Conservation (phyloP, 2,888 invertebrate species). For the Ophion ellenae region DNA sequence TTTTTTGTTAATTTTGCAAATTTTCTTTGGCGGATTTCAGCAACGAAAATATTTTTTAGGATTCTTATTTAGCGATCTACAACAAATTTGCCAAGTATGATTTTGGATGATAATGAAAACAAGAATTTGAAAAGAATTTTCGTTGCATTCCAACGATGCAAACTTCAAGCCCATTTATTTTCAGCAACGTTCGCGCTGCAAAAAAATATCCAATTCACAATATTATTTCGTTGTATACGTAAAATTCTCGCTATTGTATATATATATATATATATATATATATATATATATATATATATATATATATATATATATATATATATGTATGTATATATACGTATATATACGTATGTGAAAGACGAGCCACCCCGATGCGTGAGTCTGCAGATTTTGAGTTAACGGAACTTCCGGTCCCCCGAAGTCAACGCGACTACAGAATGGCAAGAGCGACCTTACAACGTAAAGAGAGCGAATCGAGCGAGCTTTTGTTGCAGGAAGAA, state of each 20-base stretch:
- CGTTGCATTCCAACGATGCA: too few species aligned
- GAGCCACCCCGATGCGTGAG: background rate
- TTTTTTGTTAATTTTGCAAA: too few species aligned
- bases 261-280: background rate
- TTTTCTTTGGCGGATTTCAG: too few species aligned
- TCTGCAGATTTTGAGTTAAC: background rate
- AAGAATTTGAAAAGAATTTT: too few species aligned
- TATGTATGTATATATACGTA: background rate
- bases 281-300: background rate
- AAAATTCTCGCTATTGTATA: background rate
- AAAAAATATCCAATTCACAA: background rate
- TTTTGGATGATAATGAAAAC: too few species aligned
- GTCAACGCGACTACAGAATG: background rate
- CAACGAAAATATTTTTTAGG: too few species aligned
- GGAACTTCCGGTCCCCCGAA: constrained; percentile 4
- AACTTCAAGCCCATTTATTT: background rate
- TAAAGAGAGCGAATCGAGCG: background rate
- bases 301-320: background rate
- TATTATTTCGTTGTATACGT: background rate
- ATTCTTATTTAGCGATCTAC: too few species aligned
- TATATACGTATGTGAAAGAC: background rate
- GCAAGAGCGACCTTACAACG: background rate
- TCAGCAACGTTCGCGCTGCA: background rate
- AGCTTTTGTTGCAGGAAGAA: background rate
- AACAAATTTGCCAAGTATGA: too few species aligned